Evolutionary conservation across 2,888 invertebrate species (phyloP).

Genomic region (Athetis lepigone): DNA sequence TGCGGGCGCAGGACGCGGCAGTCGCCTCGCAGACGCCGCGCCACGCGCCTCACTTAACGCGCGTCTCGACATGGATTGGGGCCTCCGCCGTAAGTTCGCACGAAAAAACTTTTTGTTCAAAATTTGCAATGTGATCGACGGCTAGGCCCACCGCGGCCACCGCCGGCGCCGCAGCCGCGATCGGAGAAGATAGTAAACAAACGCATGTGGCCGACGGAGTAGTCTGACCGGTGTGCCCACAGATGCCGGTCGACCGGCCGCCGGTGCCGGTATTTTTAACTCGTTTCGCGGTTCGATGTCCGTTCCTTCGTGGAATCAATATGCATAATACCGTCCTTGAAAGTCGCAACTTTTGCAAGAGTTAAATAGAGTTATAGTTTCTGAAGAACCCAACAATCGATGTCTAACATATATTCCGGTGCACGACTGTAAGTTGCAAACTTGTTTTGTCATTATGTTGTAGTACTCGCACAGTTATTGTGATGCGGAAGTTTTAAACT

Average conservation of each 20-base stretch:
- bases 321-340: slow-evolving; percentile 88
- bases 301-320: slow-evolving; percentile 88
- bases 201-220: slow-evolving; percentile 87
- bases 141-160: slow-evolving; percentile 64
- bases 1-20: slow-evolving; percentile 87
- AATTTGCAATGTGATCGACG: slow-evolving; percentile 62
- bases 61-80: slow-evolving; percentile 87
- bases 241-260: slow-evolving; percentile 86
- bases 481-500: slow-evolving; percentile 72
- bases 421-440: slow-evolving; percentile 80
- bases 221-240: slow-evolving; percentile 88
- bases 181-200: slow-evolving; percentile 88
- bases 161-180: slow-evolving; percentile 72
- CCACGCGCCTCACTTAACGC: slow-evolving; percentile 78
- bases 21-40: slow-evolving; percentile 86
- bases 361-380: slow-evolving; percentile 75
- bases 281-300: slow-evolving; percentile 89
- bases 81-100: slow-evolving; percentile 89
- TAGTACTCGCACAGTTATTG: slow-evolving; percentile 68
- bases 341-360: slow-evolving; percentile 78
- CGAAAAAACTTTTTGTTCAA: slow-evolving; percentile 71
- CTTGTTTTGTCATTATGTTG: slow-evolving; percentile 73
- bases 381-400: slow-evolving; percentile 69
- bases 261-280: slow-evolving; percentile 88
- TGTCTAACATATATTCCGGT: slow-evolving; percentile 68